A percentile compares a stretch with the other conserved stretches of the same genome.
Evolutionary conservation across 2,888 invertebrate species (phyloP).

Genomic region (Ligdia adustata): DNA sequence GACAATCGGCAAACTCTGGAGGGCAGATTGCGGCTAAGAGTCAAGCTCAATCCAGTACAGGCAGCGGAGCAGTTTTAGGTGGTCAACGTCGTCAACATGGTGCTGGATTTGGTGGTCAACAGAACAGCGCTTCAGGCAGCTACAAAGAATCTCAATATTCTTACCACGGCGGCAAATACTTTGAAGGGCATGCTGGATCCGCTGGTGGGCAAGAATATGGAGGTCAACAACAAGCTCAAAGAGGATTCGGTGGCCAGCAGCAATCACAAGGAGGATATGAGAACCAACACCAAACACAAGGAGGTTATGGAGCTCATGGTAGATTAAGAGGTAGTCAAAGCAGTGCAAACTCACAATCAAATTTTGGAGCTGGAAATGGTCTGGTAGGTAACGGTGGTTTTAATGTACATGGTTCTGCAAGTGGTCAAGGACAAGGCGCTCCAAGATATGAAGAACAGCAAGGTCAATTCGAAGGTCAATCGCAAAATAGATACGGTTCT

Average conservation of each 20-base stretch:
- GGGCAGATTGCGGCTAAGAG: conserved; percentile 22
- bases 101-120: conserved; percentile 18
- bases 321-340: conserved; percentile 4
- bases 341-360: conserved; percentile 19
- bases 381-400: conserved; percentile 11
- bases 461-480: conserved; percentile 21
- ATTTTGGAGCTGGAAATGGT: conserved; percentile 21
- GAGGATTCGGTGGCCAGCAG: conserved; percentile 9
- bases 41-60: conserved; percentile 20
- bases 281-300: neutral
- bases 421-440: conserved; percentile 7
- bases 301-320: neutral
- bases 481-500: conserved; percentile 12
- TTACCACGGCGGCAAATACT: conserved; percentile 28
- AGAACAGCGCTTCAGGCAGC: conserved; percentile 23
- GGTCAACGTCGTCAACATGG: neutral
- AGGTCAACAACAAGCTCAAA: conserved; percentile 11
- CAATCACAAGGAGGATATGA: conserved; percentile 1
- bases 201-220: conserved; percentile 16
- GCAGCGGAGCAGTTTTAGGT: conserved; percentile 3
- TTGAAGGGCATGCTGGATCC: conserved; percentile 7
- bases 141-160: conserved; percentile 35
- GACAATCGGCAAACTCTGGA: conserved; percentile 7
- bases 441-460: conserved; percentile 11
- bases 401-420: conserved; percentile 11